Conservation (phyloP, 2,888 invertebrate genomes). For the Pollenia griseotomentosa region DNA sequence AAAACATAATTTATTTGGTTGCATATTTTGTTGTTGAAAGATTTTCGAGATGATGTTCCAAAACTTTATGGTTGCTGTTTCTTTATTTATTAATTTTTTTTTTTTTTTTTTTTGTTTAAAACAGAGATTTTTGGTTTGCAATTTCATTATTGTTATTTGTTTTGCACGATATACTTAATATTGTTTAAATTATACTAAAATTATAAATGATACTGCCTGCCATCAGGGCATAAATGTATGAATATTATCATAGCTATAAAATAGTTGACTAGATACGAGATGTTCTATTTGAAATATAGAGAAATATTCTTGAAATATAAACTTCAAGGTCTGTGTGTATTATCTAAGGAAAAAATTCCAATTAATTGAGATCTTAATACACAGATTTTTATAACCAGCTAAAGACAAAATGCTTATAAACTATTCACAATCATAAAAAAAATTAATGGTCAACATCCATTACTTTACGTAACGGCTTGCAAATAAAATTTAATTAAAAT, state of each 20-base stretch:
- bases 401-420: neutral
- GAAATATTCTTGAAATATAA: too few species aligned
- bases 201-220: neutral
- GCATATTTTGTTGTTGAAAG: neutral
- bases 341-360: neutral
- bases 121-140: too few species aligned
- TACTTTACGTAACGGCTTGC: neutral
- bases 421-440: neutral
- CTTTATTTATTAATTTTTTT: too few species aligned
- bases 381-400: neutral
- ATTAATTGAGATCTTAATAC: neutral
- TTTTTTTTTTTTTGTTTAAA: too few species aligned
- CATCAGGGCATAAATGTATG: too few species aligned
- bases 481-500: constrained; percentile 30
- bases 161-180: neutral
- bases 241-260: too few species aligned
- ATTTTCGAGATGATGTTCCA: neutral
- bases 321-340: neutral
- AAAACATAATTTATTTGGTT: constrained; percentile 13
- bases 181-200: neutral
- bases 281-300: too few species aligned
- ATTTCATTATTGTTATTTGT: neutral
- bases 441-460: constrained; percentile 17
- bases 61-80: neutral
- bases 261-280: too few species aligned